Base-by-base conservation (phyloP, 2,888 invertebrate species). In the Lucinisca nassula region DNA sequence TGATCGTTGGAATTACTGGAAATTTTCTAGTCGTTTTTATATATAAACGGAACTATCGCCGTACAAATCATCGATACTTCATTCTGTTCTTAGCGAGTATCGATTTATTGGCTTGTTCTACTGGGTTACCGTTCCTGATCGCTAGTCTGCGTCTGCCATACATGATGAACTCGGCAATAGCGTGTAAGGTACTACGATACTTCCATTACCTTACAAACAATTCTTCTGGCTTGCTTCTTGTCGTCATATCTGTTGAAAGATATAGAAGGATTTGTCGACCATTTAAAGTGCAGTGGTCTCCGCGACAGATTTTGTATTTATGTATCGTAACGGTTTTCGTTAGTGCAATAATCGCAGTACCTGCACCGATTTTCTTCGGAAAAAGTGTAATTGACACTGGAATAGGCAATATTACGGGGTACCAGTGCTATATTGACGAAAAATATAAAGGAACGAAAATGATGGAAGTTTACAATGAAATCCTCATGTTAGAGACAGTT, bases 231-330 rank as follows among this genome's bases (percentile, higher is more conserved):
- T 75, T 92, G 12, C 32, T 90, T 3, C 87, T 93, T 12, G 78
- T 92, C 1, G 83, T 89, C 1, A 91, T 93, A 24, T 89, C 92
- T 0, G 38, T 90, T 2, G 92, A 92, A 73, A 80, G 92, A 4
- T 92, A 81, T 70, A 80, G 84, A 30, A 90, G 90, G 76, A 92
- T 93, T 67, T 92, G 92, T 58, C 81, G 81, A 32, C 92, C 93
- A 12, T 82, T 92, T 12, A 85, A 88, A 37, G 84, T 82, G 12
- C 92, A 92, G 70, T 74, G 90, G 51, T 90, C 79, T 6, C 73
- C 76, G 12, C 79, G 79, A 17, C 84, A 88, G 27, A 90, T 87
- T 4, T 61, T 89, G 6, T 58, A 78, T 21, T 24, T 90, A 12
- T 89, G 88, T 32, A 72, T 74, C 17, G 77, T 77, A 4, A 74